phyloP scores from a whole-genome alignment of 2,797 vertebrate genomes.

The Chaunax sp. region DNA sequence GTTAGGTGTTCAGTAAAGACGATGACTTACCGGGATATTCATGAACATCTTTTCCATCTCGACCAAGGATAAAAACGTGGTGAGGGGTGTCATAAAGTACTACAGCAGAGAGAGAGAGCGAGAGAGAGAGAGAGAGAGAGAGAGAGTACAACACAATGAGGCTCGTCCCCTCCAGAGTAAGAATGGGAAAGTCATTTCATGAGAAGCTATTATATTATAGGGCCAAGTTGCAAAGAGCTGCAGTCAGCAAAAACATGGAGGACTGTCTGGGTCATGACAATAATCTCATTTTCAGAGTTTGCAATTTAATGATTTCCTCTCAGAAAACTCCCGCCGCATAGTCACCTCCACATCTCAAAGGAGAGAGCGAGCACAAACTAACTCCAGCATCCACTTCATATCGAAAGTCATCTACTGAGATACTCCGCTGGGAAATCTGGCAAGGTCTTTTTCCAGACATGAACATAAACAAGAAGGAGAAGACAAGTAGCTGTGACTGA shows the following conservation, averaged over 20 bases:
- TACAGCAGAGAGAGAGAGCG: conserved; percentile 69
- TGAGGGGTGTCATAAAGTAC: conserved; percentile 96
- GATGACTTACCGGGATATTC: conserved; percentile 92
- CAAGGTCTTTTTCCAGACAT: conserved; percentile 43
- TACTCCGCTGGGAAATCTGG: conserved; percentile 70
- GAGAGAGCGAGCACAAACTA: conserved; percentile 55
- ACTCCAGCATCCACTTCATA: conserved; percentile 68
- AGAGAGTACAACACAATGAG: conserved; percentile 36
- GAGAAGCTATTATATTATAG: conserved; percentile 57
- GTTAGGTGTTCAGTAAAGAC: background rate
- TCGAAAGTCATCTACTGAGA: conserved; percentile 66
- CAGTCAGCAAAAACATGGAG: conserved; percentile 72
- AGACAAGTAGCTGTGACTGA: conserved; percentile 48
- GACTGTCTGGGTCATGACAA: conserved; percentile 65
- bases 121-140: conserved; percentile 38
- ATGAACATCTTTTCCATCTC: conserved; percentile 95
- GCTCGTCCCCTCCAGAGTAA: conserved; percentile 39
- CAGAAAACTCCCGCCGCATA: conserved; percentile 41
- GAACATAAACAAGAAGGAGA: conserved; percentile 40
- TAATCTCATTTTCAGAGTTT: conserved; percentile 77
- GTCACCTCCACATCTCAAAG: conserved; percentile 63
- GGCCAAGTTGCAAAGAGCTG: conserved; percentile 56
- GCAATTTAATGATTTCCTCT: conserved; percentile 76
- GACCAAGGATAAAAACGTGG: conserved; percentile 85
- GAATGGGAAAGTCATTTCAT: conserved; percentile 65